A percentile compares a stretch with the other conserved stretches of the same genome.
These are phyloP conservation scores for Heterotilapia buettikoferi DNA, from an alignment of 2,113 vertebrate genomes.

Conservation along the genomic window DNA sequence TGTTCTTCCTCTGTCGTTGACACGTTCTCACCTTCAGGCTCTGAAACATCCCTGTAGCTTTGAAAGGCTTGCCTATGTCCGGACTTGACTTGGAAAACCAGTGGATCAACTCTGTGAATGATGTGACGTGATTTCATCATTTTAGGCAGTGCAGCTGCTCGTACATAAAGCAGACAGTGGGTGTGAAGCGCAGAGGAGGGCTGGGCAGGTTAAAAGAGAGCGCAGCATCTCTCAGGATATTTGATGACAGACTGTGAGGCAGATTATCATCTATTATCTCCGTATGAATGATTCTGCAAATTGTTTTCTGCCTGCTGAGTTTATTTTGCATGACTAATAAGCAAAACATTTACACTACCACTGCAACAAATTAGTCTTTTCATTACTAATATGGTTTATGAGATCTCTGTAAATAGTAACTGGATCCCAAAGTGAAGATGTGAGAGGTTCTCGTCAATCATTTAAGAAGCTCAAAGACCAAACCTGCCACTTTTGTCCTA, in stretches of 20 bases:
- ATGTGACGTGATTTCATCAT: neutral
- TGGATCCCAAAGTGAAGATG: neutral
- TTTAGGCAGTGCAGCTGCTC: neutral
- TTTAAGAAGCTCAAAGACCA: neutral
- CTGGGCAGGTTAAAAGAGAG: neutral
- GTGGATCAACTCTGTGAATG: neutral
- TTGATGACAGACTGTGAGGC: neutral
- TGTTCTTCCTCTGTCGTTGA: neutral
- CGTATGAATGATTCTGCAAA: neutral
- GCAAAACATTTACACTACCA: neutral
- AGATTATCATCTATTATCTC: neutral
- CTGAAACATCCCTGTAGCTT: neutral
- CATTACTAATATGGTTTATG: neutral
- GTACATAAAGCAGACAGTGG: neutral
- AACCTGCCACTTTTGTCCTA: neutral
- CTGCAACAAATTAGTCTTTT: neutral
- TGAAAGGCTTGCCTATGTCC: neutral
- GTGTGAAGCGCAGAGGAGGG: neutral
- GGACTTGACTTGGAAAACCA: neutral
- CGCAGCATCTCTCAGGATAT: neutral
- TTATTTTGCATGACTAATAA: neutral
- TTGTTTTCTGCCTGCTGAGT: neutral
- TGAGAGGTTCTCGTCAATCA: accelerated
- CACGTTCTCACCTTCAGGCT: neutral
- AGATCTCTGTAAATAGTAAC: neutral